These are phyloP conservation scores for Dissostichus mawsoni DNA, from an alignment of 2,113 vertebrate genomes.

Conservation along the genomic window DNA sequence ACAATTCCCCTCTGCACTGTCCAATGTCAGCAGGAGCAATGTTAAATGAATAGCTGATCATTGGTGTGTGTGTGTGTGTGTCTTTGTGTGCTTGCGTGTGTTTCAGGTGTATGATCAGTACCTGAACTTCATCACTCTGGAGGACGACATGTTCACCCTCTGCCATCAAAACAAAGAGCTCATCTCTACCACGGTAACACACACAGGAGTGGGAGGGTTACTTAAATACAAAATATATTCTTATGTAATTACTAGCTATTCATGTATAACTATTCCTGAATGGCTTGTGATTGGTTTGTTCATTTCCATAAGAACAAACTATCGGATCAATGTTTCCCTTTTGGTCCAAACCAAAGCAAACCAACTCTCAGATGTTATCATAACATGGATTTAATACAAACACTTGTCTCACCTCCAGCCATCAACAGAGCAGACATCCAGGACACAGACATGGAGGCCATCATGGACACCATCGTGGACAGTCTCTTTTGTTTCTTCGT, in stretches of 20 bases:
- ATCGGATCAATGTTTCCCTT: no score
- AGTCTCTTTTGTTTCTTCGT: constrained; percentile 99
- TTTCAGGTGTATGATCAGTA: constrained; percentile 97
- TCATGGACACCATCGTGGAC: constrained; percentile 99
- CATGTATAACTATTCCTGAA: neutral
- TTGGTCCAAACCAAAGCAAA: no score
- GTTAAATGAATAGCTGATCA: no score
- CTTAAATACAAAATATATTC: no score
- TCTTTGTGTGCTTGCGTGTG: neutral
- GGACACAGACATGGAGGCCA: constrained; percentile 97
- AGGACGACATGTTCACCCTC: constrained; percentile 98
- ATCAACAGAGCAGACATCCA: constrained; percentile 96
- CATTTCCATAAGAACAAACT: neutral
- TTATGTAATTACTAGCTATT: no score
- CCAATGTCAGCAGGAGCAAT: no score
- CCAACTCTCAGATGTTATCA: no score
- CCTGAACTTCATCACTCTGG: constrained; percentile 99
- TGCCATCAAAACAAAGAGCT: constrained; percentile 98
- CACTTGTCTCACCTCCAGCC: constrained; percentile 71
- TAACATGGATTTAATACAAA: no score
- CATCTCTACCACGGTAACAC: constrained; percentile 94
- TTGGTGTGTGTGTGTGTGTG: neutral
- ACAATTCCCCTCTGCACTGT: no score
- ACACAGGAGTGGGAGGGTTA: neutral
- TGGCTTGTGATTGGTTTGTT: neutral